These are phyloP conservation scores for Drosophila parabipectinata DNA, from an alignment of 1,140 invertebrate species.

Conservation along the genomic window DNA sequence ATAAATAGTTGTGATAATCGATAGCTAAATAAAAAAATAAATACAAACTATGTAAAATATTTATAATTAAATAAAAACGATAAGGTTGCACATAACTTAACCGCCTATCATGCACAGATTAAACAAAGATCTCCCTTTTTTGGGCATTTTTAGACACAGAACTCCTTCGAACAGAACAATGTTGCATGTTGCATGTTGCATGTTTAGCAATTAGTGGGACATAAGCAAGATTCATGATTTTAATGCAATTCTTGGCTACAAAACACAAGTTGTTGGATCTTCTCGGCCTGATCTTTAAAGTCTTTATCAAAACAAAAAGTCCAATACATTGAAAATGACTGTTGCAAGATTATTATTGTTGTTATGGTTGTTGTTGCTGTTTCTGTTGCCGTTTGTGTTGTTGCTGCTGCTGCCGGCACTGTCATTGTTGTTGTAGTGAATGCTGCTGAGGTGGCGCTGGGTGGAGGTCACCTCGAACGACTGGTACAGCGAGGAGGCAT, in stretches of 20 bases:
- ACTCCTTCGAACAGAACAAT: slow-evolving; percentile 15
- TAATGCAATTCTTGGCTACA: slow-evolving; percentile 37
- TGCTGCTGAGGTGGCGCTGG: not conserved
- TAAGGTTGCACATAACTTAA: slow-evolving; percentile 5
- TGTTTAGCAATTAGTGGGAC: slow-evolving; percentile 40
- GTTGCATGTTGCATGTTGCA: not conserved
- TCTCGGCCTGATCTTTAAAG: not conserved
- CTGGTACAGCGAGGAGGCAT: slow-evolving; percentile 54
- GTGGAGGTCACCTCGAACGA: slow-evolving; percentile 48
- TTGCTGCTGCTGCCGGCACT: slow-evolving; percentile 36
- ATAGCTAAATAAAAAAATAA: slow-evolving; percentile 34
- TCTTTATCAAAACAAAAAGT: slow-evolving; percentile 74
- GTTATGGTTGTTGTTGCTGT: not conserved
- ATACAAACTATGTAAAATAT: not conserved
- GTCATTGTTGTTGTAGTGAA: slow-evolving; percentile 22
- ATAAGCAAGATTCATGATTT: slow-evolving; percentile 43
- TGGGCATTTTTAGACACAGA: not conserved
- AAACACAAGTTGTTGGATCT: slow-evolving; percentile 37
- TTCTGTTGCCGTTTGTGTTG: slow-evolving; percentile 20
- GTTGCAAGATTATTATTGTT: slow-evolving; percentile 73
- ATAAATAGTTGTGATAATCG: slow-evolving; percentile 21
- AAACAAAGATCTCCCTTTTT: not conserved
- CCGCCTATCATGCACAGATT: slow-evolving; percentile 1
- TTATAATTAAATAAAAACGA: slow-evolving; percentile 17
- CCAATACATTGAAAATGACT: slow-evolving; percentile 81